A percentile compares a stretch with the other conserved stretches of the same genome.
Evolutionary conservation across 2,888 invertebrate species (phyloP).

Genomic region (Ypsolopha scabrella): DNA sequence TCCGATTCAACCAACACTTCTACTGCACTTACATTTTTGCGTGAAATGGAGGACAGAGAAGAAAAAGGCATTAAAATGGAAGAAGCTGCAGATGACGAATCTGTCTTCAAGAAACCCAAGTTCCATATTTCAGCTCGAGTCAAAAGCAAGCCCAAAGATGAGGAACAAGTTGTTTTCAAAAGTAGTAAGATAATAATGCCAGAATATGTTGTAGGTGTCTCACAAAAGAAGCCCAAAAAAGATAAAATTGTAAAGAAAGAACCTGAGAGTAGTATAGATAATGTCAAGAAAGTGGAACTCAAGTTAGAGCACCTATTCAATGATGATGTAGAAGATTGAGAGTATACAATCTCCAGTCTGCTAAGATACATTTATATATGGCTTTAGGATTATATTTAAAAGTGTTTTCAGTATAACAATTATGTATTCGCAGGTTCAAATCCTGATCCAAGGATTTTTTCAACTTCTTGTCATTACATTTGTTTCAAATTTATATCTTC

Average conservation of each 20-base stretch:
- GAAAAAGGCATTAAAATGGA: constrained; percentile 26
- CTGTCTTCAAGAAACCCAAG: constrained; percentile 50
- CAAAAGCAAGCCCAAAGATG: constrained; percentile 19
- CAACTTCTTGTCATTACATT: too few species aligned
- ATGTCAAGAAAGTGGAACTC: constrained; percentile 32
- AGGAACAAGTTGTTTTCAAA: constrained; percentile 62
- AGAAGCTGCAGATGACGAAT: constrained; percentile 27
- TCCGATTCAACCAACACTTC: constrained; percentile 82
- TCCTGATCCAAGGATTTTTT: too few species aligned
- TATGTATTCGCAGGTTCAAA: too few species aligned
- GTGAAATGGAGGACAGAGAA: constrained; percentile 72
- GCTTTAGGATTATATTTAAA: too few species aligned
- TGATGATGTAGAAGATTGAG: constrained; percentile 30
- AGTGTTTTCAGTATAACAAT: too few species aligned
- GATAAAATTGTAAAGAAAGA: constrained; percentile 19
- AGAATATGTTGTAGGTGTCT: constrained; percentile 83
- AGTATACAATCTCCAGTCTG: too few species aligned
- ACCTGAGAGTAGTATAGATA: constrained; percentile 8
- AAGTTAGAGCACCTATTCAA: constrained; percentile 61
- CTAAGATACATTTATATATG: too few species aligned
- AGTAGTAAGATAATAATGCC: constrained; percentile 83
- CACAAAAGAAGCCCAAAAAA: constrained; percentile 62
- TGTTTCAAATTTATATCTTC: too few species aligned
- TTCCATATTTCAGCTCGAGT: constrained; percentile 42
- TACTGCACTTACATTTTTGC: constrained; percentile 83